A percentile compares a stretch with the other conserved stretches of the same genome.
These are phyloP conservation scores for Apamea sordens DNA, from an alignment of 2,888 invertebrate genomes.

Conservation along the genomic window DNA sequence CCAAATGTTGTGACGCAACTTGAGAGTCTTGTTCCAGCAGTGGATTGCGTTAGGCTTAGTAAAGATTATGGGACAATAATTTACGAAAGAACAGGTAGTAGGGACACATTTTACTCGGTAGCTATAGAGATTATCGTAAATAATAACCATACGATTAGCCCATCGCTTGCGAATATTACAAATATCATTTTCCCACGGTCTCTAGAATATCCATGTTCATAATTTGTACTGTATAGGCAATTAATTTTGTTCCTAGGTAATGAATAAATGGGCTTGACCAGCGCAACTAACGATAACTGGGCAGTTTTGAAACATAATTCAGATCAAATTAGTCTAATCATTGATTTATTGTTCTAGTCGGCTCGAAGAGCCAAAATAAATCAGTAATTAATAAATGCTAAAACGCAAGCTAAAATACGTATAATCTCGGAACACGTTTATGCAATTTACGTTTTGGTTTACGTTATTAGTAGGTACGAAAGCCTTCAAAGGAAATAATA, in stretches of 20 bases:
- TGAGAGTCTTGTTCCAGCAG: background rate
- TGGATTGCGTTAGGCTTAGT: background rate
- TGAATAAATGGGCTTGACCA: constrained; percentile 36
- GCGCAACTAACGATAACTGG: constrained; percentile 1
- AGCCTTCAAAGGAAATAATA: background rate
- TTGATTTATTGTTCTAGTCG: constrained; percentile 27
- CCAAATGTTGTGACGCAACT: background rate
- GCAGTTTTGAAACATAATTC: constrained; percentile 38
- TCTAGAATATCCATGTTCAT: constrained; percentile 22
- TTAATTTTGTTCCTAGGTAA: constrained; percentile 34
- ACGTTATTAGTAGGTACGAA: background rate
- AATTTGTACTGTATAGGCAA: constrained; percentile 43
- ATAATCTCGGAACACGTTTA: background rate
- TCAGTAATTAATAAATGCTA: background rate
- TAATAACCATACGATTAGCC: constrained; percentile 9
- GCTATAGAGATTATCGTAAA: constrained; percentile 32
- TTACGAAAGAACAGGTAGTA: constrained; percentile 8
- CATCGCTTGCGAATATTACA: constrained; percentile 52
- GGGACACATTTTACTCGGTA: constrained; percentile 11
- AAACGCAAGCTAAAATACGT: background rate
- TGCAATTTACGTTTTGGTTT: background rate
- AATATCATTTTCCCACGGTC: constrained; percentile 57
- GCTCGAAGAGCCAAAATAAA: background rate
- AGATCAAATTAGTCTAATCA: constrained; percentile 39
- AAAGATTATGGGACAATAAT: constrained; percentile 13